These are phyloP conservation scores for Brachionus sp. DNA, from an alignment of 1,140 invertebrate genomes.

Conservation along the genomic window DNA sequence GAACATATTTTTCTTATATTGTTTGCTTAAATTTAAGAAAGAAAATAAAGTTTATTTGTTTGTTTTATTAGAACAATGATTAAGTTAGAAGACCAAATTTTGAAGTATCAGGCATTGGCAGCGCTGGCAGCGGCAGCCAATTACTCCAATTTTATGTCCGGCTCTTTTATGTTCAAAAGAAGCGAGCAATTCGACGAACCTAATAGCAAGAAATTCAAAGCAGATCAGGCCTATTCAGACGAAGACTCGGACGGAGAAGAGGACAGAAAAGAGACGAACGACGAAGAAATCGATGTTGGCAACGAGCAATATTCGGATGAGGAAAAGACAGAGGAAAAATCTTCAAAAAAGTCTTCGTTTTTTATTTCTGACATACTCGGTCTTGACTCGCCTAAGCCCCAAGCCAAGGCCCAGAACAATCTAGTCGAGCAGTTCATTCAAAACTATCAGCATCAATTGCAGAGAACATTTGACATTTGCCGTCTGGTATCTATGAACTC, in stretches of 20 bases:
- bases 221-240: not conserved
- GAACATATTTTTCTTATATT: not conserved
- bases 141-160: not conserved
- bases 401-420: not conserved
- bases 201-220: not conserved
- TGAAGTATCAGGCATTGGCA: conserved; percentile 18
- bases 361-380: conserved; percentile 25
- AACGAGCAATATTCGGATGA: not conserved
- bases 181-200: not conserved
- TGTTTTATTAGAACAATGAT: not conserved
- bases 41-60: not conserved
- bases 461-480: conserved; percentile 15
- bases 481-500: not conserved
- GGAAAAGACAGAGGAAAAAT: not conserved
- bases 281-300: conserved; percentile 9
- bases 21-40: not conserved
- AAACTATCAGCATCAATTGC: conserved; percentile 10
- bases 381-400: not conserved
- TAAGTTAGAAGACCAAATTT: conserved; percentile 6
- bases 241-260: not conserved
- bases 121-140: not conserved
- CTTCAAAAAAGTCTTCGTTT: not conserved
- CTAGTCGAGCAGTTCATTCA: conserved; percentile 13
- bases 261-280: not conserved
- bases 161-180: not conserved